Base-by-base conservation (phyloP, 2,113 vertebrate genomes). In the Dipodomys spectabilis region DNA sequence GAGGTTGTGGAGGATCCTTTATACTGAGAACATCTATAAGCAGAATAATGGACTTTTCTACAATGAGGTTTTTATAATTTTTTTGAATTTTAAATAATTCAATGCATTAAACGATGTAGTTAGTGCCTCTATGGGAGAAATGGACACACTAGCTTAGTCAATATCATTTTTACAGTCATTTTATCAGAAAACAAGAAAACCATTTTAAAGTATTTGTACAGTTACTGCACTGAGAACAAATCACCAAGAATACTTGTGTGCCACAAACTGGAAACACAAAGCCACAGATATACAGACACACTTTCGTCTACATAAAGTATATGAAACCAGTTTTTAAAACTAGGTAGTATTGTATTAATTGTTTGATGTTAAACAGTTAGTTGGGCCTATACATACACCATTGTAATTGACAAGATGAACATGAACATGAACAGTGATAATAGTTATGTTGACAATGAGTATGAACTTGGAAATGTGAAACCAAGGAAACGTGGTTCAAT, bases 181-280 rank as follows among this genome's bases (percentile, higher is more conserved):
- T 98, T 99, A 98, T 99, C 99, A 99, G 98, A 99, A 99, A 99
- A 99, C 98, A 99, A 98, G 98, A 98, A 98, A 99, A 99, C 98
- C 98, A 99, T 99, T 98, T 97, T 98, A 98, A 98, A 98, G 99
- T 98, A 98, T 99, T 99, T 99, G 97, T 98, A 98, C 98, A 98
- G 98, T 98, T 98, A 99, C 98, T 98, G 97, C 96, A 98, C 98
- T 96, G 98, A 98, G 98, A 99, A 98, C 98, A 98, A 98, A 99
- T 98, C 98, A 99, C 98, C 99, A 98, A 98, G 98, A 98, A 98
- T 73, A 98, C 97, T 91, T 98, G 98, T 99, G 98, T 98, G 98
- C 98, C 98, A 99, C 99, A 99, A 98, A 97, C 98, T 97, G 92
- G 97, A 98, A 98, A 98, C 98, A 98, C 98, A 99, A 99, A 99